Conservation (phyloP, 2,797 vertebrate genomes). For the Anabacerthia variegaticeps region DNA sequence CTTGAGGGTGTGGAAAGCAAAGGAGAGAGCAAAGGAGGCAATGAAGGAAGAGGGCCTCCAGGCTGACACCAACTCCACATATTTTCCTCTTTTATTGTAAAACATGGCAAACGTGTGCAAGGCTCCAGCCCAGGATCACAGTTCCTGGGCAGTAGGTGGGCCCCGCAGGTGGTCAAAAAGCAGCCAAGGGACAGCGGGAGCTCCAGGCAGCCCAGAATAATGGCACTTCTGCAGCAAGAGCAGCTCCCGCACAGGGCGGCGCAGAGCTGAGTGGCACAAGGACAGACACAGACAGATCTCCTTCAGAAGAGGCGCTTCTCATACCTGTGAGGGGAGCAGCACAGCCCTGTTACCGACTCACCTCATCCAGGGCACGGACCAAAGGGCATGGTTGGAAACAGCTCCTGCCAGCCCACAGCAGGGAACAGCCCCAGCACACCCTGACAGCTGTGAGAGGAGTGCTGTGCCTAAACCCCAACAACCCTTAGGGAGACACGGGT, state of each 20-base stretch:
- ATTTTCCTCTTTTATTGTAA: slow-evolving; percentile 70
- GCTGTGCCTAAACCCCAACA: fast-evolving
- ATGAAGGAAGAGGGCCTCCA: background rate
- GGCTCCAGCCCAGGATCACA: background rate
- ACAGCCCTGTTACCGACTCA: background rate
- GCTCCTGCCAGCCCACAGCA: background rate
- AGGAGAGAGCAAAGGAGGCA: background rate
- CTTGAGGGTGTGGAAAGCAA: background rate
- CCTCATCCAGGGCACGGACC: background rate
- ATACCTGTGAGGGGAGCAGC: slow-evolving; percentile 78
- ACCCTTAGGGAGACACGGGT: fast-evolving
- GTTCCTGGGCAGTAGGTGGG: background rate
- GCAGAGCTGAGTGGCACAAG: background rate
- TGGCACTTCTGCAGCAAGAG: slow-evolving; percentile 58
- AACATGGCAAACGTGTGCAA: slow-evolving; percentile 11
- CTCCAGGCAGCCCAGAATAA: slow-evolving; percentile 19
- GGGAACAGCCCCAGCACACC: background rate
- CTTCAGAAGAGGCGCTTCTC: slow-evolving; percentile 95
- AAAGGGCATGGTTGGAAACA: fast-evolving
- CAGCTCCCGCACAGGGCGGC: background rate
- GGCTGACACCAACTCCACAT: background rate
- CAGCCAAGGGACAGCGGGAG: slow-evolving; percentile 43
- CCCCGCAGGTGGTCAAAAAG: background rate
- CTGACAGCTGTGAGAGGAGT: background rate
- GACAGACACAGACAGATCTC: background rate